These are phyloP conservation scores for Heliconius erato DNA, from an alignment of 2,888 invertebrate genomes.

Conservation along the genomic window DNA sequence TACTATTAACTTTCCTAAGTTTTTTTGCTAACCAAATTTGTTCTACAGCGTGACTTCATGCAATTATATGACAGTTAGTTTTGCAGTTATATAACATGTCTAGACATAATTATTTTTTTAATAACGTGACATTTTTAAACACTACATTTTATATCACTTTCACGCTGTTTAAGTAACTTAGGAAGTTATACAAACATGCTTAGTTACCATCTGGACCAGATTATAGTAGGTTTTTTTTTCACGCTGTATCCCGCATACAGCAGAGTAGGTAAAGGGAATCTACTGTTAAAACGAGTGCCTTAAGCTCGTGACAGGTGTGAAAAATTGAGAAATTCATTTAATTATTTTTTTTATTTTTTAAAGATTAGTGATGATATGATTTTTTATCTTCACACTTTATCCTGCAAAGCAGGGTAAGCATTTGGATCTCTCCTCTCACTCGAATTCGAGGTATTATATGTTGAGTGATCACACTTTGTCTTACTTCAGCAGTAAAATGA, in stretches of 20 bases:
- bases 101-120: conserved; percentile 26
- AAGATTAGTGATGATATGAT: no score
- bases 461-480: no score
- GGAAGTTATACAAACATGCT: neutral
- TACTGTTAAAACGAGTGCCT: no score
- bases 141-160: conserved; percentile 14
- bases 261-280: neutral
- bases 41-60: conserved; percentile 33
- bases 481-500: no score
- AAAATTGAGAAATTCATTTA: no score
- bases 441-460: neutral
- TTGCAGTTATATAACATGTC: conserved; percentile 19
- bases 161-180: conserved; percentile 17
- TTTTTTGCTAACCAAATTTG: conserved; percentile 41
- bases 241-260: neutral
- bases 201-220: neutral
- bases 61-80: conserved; percentile 36
- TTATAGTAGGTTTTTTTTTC: neutral
- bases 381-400: neutral
- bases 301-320: no score
- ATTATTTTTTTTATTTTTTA: no score
- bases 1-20: conserved; percentile 43
- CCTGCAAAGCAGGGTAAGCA: neutral
- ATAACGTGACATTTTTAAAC: conserved; percentile 10
- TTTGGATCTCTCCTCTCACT: neutral